Evolutionary conservation across 2,797 vertebrate species (phyloP), one percentile per base, ranked within the genome.

Genomic region (Salmo trutta): DNA sequence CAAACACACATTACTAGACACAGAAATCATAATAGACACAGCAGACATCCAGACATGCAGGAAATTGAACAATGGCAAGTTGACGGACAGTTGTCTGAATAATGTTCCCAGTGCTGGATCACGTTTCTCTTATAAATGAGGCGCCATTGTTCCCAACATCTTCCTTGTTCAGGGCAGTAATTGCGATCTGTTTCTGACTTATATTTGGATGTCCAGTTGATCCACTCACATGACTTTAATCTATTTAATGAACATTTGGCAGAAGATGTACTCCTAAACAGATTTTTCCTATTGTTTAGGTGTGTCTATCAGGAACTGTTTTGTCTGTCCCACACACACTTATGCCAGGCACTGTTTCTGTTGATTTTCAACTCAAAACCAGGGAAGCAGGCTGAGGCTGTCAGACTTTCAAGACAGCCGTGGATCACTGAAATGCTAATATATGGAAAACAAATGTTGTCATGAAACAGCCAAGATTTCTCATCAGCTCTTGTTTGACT

Each of bases 121-220:
- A 90, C 83, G 82, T 91, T 93, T 88, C 89, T 83, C 81, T 87
- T 85, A 79, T 90, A 91, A 92, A 91, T 83, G 90, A 91, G 88
- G 79, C 80, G 36, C 86, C 88, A 93, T 93, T 93, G 91, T 93
- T 89, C 88, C 85, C 85, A 84, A 85, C 87, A 88, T 86, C 82
- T 83, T 86, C 59, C 78, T 85, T 86, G 85, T 86, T 85, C 79
- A 84, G 79, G 81, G 87, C 88, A 85, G 85, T 91, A 87, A 91
- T 91, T 90, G 88, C 90, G 89, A 81, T 83, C 85, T 76, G 80
- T 91, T 82, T 86, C 88, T 89, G 87, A 84, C 89, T 91, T 89
- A 88, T 90, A 88, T 91, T 90, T 90, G 86, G 87, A 85, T 87
- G 89, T 91, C 88, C 91, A 90, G 90, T 87, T 91, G 91, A 92